Evolutionary conservation across 1,140 invertebrate genomes (phyloP).

Genomic region (Holcopasites calliopsidis): DNA sequence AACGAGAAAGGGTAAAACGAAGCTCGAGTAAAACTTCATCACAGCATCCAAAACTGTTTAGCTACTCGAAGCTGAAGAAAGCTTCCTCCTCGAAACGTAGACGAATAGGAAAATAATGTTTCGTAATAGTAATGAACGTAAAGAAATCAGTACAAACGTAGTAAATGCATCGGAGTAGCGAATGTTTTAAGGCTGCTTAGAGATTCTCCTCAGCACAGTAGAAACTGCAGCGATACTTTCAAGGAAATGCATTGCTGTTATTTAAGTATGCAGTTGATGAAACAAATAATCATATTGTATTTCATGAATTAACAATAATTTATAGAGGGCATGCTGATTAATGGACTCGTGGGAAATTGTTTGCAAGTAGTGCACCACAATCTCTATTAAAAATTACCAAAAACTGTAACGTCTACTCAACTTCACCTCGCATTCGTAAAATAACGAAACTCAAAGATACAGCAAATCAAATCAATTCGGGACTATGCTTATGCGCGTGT

Average conservation of each 20-base stretch:
- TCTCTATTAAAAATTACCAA: no score
- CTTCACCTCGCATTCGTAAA: no score
- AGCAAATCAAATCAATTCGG: no score
- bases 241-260: neutral
- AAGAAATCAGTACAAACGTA: neutral
- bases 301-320: no score
- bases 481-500: neutral
- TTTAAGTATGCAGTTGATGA: neutral
- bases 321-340: no score
- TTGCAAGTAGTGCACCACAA: no score
- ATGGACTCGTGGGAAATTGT: no score
- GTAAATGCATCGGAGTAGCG: neutral
- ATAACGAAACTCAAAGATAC: no score
- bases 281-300: no score
- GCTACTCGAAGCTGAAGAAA: neutral
- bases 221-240: neutral
- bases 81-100: no score
- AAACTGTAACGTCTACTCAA: no score
- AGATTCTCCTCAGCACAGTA: neutral
- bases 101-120: no score
- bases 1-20: neutral
- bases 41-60: constrained; percentile 8
- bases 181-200: neutral
- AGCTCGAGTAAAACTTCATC: constrained; percentile 24
- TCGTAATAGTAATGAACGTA: constrained; percentile 5